phyloP scores from a whole-genome alignment of 2,113 vertebrate species.

The Myrmecobius fasciatus region DNA sequence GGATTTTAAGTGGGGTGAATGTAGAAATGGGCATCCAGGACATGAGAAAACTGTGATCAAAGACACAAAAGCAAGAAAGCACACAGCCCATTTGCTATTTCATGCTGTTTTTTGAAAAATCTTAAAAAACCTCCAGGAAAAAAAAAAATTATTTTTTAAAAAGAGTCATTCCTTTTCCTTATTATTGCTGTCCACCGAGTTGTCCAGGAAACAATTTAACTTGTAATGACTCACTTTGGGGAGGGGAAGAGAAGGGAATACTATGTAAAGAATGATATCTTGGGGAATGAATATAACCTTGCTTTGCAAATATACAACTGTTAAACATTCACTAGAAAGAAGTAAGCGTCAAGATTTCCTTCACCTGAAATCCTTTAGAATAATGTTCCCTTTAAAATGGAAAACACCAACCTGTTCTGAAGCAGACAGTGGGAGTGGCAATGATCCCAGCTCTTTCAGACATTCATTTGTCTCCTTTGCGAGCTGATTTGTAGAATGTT shows the following conservation, averaged over 20 bases:
- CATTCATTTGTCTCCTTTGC: slow-evolving; percentile 97
- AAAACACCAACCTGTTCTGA: slow-evolving; percentile 90
- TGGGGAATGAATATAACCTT: slow-evolving; percentile 40
- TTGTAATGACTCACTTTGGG: slow-evolving; percentile 17
- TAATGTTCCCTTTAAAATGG: neutral
- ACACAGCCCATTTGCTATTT: neutral
- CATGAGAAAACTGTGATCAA: neutral
- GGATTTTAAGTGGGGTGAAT: neutral
- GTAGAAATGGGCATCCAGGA: neutral
- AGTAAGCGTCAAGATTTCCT: slow-evolving; percentile 20
- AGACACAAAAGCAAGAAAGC: neutral
- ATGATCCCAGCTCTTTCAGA: slow-evolving; percentile 92
- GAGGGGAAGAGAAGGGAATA: neutral
- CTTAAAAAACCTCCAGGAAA: slow-evolving; percentile 20
- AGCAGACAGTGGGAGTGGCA: slow-evolving; percentile 88
- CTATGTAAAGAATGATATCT: neutral
- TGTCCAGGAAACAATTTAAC: neutral
- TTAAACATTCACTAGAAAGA: slow-evolving; percentile 14
- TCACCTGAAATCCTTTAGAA: neutral
- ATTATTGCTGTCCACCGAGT: slow-evolving; percentile 34
- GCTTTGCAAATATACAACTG: slow-evolving; percentile 21
- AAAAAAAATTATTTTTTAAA: slow-evolving; percentile 29
- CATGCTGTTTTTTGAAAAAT: slow-evolving; percentile 30
- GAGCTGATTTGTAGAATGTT: slow-evolving; percentile 94
- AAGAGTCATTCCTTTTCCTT: slow-evolving; percentile 30